Evolutionary conservation across 2,113 vertebrate genomes (phyloP), one percentile per base, ranked within the genome.

Genomic region (Oryzias javanicus): DNA sequence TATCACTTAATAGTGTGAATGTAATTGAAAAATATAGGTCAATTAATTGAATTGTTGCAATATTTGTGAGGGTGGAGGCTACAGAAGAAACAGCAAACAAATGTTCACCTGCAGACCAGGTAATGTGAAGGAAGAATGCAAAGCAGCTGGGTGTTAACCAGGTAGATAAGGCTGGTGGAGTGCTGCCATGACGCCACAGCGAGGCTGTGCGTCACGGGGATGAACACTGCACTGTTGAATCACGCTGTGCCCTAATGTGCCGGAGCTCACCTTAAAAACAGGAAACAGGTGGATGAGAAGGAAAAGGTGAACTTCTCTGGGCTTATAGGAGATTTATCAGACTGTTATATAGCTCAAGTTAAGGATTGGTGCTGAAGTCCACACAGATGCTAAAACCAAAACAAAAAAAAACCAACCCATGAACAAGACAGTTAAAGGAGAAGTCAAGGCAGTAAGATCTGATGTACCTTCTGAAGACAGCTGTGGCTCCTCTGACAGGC

Each of bases 61-160:
- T 49, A 13, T 8, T 52, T 20, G 44, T 2, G 18, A 14, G 0
- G 42, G 22, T 67, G 49, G 49, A 64, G 0, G 27, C 1, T 24
- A 48, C 0, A 44, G n/a, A 14, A 6, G 42, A 50, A 35, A 55
- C 60, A 44, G 40, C 15, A 50, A 1, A 20, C 46, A 72, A 72
- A 78, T 73, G 15, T 46, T 25, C 41, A 56, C 17, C 10, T 50
- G 27, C 54, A 35, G 35, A 53, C 14, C 56, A 55, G 27, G 4
- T 10, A 66, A 47, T 5, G 42, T 17, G 7, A 48, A 24, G 48
- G 29, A 13, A 22, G 41, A 45, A 80, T 80, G 78, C 77, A 82
- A 78, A 80, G 63, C 69, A 60, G 65, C 18, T 5, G 58, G 48
- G 6, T n/a, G 42, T 60, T 42, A 64, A 3, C 14, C 15, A 0